phyloP scores from a whole-genome alignment of 2,113 vertebrate species.

The Acanthochromis polyacanthus region DNA sequence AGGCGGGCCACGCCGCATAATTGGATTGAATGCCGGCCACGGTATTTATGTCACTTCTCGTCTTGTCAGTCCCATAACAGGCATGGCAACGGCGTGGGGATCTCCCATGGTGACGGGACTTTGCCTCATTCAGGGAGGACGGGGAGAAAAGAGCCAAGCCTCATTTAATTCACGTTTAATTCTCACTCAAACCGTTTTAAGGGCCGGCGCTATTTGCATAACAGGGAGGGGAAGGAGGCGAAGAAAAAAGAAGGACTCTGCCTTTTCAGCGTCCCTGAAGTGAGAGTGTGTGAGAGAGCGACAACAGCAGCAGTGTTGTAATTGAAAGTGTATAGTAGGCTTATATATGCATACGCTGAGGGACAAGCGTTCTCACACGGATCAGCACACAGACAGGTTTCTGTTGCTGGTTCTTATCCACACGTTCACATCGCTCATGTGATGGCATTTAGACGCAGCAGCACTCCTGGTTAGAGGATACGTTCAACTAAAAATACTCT shows the following conservation, averaged over 20 bases:
- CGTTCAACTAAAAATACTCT: too few species aligned
- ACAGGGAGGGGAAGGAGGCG: conserved; percentile 81
- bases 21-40: conserved; percentile 96
- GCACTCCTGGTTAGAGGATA: not conserved
- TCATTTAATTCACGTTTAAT: conserved; percentile 99
- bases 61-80: conserved; percentile 97
- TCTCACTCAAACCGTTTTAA: conserved; percentile 92
- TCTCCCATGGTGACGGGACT: conserved; percentile 85
- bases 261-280: conserved; percentile 80
- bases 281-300: conserved; percentile 51
- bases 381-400: conserved; percentile 78
- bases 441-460: conserved; percentile 50
- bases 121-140: conserved; percentile 87
- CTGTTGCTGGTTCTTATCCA: conserved; percentile 54
- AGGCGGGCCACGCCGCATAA: conserved; percentile 95
- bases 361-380: conserved; percentile 85
- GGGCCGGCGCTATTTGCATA: conserved; percentile 97
- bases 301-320: conserved; percentile 79
- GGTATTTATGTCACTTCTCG: conserved; percentile 99
- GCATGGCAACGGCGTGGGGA: conserved; percentile 90
- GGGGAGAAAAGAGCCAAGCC: conserved; percentile 84
- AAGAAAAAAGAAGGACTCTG: conserved; percentile 77
- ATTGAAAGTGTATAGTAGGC: conserved; percentile 80
- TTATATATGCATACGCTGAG: conserved; percentile 81
- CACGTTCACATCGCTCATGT: conserved; percentile 42